Evolutionary conservation across 2,797 vertebrate genomes (phyloP).

Genomic region (Parauchenoglanis ngamensis): DNA sequence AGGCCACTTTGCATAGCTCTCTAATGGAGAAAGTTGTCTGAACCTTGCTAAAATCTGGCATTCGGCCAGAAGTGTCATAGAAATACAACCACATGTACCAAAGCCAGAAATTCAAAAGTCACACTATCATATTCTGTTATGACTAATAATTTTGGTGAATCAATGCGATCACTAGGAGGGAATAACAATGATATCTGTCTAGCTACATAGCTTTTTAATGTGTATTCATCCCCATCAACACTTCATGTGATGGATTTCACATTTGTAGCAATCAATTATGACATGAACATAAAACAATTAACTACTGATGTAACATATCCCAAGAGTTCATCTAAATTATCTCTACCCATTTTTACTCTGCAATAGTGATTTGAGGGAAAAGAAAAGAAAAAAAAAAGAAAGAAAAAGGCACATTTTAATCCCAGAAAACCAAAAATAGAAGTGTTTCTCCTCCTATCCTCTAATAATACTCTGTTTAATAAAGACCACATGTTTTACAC

Average conservation of each 20-base stretch:
- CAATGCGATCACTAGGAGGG: neutral
- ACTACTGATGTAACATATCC: neutral
- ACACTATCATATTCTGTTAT: neutral
- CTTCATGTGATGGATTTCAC: neutral
- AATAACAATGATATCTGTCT: neutral
- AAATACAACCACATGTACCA: neutral
- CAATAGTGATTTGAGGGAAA: neutral
- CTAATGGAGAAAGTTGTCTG: slow-evolving; percentile 40
- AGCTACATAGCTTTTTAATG: neutral
- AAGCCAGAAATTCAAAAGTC: neutral
- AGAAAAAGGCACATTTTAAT: neutral
- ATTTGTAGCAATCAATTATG: neutral
- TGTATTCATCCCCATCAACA: neutral
- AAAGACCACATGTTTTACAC: neutral
- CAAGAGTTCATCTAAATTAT: neutral
- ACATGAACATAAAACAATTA: slow-evolving; percentile 6
- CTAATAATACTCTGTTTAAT: neutral
- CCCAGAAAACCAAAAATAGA: neutral
- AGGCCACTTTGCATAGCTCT: slow-evolving; percentile 68
- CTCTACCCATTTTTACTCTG: neutral
- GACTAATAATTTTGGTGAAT: slow-evolving; percentile 4
- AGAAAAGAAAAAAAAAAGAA: neutral
- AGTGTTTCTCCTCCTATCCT: neutral
- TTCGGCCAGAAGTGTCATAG: neutral
- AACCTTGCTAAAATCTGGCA: neutral